These are phyloP conservation scores for Electrona antarctica DNA, from an alignment of 2,113 vertebrate species.

Conservation along the genomic window DNA sequence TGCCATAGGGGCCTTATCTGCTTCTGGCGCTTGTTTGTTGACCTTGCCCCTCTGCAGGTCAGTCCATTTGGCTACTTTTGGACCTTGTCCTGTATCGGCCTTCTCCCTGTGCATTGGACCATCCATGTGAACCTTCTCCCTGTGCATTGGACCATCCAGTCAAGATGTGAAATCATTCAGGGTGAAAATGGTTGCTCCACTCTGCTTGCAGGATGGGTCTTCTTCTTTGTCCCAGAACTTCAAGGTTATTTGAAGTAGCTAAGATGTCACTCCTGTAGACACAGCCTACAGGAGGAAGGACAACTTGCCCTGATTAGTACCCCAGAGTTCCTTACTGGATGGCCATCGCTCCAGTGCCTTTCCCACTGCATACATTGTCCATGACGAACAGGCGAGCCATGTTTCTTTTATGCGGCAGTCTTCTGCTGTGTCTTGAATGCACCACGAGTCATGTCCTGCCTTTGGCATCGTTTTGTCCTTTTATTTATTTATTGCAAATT, in stretches of 20 bases:
- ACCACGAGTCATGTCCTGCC: not conserved
- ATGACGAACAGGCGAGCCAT: not conserved
- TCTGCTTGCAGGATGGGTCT: slow-evolving; percentile 8
- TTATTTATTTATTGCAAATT: too few relatives aligned
- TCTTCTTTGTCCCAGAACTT: not conserved
- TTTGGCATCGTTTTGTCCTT: too few relatives aligned
- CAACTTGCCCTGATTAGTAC: slow-evolving; percentile 10
- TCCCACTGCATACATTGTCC: slow-evolving; percentile 13
- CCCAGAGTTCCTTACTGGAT: not conserved
- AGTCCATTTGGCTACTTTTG: too few relatives aligned
- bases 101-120: too few relatives aligned
- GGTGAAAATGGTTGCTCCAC: slow-evolving; percentile 8
- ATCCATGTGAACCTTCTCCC: not conserved
- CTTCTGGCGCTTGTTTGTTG: too few relatives aligned
- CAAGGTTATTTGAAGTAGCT: too few relatives aligned
- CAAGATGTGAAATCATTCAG: slow-evolving; percentile 13
- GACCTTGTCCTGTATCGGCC: too few relatives aligned
- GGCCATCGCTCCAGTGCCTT: not conserved
- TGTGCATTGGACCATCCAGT: too few relatives aligned
- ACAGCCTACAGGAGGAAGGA: slow-evolving; percentile 2
- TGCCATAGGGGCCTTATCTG: too few relatives aligned
- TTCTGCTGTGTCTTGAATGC: not conserved
- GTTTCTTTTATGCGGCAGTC: not conserved
- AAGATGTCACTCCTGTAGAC: too few relatives aligned
- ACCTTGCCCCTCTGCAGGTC: too few relatives aligned